Percentiles rank a stretch among this genome's conserved stretches.
Evolutionary conservation across 2,888 invertebrate species (phyloP).

Genomic region (Nebria brevicollis): DNA sequence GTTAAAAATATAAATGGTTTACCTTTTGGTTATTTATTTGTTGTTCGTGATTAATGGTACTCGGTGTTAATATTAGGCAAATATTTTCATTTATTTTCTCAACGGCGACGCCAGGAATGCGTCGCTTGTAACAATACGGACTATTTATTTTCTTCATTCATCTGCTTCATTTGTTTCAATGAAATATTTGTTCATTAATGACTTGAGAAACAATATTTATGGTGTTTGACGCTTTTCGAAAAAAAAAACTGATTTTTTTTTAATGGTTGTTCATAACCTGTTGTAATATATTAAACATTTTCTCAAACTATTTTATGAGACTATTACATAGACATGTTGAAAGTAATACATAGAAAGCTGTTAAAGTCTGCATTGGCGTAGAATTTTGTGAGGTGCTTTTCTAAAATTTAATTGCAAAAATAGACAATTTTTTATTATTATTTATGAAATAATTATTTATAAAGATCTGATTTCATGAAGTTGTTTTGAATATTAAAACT

Average conservation of each 20-base stretch:
- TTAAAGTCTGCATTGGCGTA: too few species aligned
- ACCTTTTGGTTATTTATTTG: constrained; percentile 31
- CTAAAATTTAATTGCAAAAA: too few species aligned
- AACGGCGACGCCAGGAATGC: neutral
- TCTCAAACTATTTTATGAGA: too few species aligned
- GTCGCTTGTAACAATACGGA: neutral
- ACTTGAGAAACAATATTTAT: neutral
- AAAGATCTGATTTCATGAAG: too few species aligned
- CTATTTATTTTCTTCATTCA: neutral
- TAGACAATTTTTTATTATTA: too few species aligned
- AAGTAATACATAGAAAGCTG: too few species aligned
- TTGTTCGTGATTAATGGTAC: constrained; percentile 33
- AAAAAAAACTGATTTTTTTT: neutral
- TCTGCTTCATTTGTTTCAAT: neutral
- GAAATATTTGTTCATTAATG: neutral
- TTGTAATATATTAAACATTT: neutral
- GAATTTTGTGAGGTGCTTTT: too few species aligned
- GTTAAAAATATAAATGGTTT: constrained; percentile 43
- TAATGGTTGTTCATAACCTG: neutral
- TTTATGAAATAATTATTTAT: too few species aligned
- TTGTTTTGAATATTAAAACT: too few species aligned
- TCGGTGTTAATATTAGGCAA: constrained; percentile 32
- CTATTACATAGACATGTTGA: too few species aligned
- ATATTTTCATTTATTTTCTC: constrained; percentile 24
- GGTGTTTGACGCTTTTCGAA: neutral